phyloP scores from a whole-genome alignment of 2,113 vertebrate species.

The Fregetta grallaria region DNA sequence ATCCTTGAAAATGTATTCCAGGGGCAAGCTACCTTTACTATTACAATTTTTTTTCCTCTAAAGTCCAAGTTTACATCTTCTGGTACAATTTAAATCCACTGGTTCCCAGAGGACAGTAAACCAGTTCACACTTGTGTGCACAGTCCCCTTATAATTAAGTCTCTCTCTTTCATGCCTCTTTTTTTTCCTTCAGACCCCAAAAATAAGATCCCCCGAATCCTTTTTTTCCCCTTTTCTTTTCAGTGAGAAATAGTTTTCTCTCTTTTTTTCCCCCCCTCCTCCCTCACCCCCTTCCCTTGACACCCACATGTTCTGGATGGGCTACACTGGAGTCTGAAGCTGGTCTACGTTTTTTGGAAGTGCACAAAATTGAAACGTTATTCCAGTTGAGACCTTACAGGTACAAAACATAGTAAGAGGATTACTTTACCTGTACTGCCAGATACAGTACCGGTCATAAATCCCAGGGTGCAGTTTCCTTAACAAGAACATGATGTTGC shows the following conservation, averaged over 20 bases:
- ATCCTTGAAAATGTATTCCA: background rate
- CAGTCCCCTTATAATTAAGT: background rate
- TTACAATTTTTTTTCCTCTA: background rate
- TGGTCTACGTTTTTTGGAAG: background rate
- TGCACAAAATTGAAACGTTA: background rate
- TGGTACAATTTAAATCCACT: background rate
- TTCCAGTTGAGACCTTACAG: background rate
- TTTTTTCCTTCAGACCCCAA: background rate
- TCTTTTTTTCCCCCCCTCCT: too few relatives aligned
- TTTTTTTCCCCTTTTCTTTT: background rate
- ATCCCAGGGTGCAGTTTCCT: background rate
- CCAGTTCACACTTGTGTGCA: background rate
- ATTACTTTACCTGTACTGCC: background rate
- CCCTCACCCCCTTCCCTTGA: fast-evolving
- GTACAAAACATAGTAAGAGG: background rate
- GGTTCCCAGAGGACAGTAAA: background rate
- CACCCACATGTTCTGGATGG: background rate
- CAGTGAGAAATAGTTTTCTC: background rate
- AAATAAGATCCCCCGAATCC: background rate
- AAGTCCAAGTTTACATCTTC: background rate
- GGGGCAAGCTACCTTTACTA: background rate
- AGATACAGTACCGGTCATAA: background rate
- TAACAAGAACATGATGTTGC: background rate
- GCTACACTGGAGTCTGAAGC: background rate
- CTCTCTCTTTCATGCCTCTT: background rate